These are phyloP conservation scores for Eupeodes latifasciatus DNA, from an alignment of 2,888 invertebrate genomes.

Conservation along the genomic window DNA sequence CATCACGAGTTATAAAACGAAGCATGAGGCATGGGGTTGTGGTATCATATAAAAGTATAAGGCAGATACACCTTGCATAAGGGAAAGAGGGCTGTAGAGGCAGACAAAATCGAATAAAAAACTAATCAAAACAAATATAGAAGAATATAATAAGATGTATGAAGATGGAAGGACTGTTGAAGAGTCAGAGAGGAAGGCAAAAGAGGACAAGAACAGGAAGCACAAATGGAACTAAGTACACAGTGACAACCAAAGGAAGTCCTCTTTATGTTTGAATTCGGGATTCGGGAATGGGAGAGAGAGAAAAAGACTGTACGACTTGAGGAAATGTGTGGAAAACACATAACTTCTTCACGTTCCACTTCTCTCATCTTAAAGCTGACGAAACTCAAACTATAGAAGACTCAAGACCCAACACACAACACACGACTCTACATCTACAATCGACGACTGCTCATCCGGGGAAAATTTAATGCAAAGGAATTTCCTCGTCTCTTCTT, in stretches of 20 bases:
- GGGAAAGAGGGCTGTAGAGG: background rate
- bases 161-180: no score
- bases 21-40: background rate
- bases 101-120: slow-evolving; percentile 36
- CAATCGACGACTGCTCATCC: slow-evolving; percentile 11
- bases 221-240: slow-evolving; percentile 56
- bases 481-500: slow-evolving; percentile 48
- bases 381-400: background rate
- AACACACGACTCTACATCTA: background rate
- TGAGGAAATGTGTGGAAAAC: slow-evolving; percentile 46
- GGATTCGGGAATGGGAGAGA: background rate
- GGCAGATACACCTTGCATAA: slow-evolving; percentile 33
- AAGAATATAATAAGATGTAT: background rate
- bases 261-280: slow-evolving; percentile 21
- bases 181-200: slow-evolving; percentile 1
- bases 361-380: slow-evolving; percentile 31
- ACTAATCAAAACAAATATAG: slow-evolving; percentile 64
- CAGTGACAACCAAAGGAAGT: slow-evolving; percentile 62
- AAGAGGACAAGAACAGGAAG: slow-evolving; percentile 15
- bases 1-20: slow-evolving; percentile 7
- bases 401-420: background rate
- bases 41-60: background rate
- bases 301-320: background rate
- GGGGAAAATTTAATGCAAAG: slow-evolving; percentile 55
- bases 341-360: slow-evolving; percentile 8